Evolutionary conservation across 2,888 invertebrate genomes (phyloP), one percentile per base, ranked within the genome.

Genomic region (Rhopalosiphum nymphaeae): DNA sequence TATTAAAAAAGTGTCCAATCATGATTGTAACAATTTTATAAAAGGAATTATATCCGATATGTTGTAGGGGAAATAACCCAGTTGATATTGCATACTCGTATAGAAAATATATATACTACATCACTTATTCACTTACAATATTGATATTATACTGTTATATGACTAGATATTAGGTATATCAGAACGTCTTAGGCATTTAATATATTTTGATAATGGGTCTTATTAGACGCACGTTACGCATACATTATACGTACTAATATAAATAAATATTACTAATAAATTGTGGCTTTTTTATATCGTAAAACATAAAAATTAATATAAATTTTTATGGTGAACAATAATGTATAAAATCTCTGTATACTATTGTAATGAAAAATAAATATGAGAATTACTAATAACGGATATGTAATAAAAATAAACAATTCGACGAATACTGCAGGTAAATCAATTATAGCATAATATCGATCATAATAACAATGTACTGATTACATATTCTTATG

Each of bases 1-100:
- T 94, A 91, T 93, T 93, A 93, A 85, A 90, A 94, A 94, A 94
- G 91, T 91, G 94, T 94, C 90, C 42, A 91, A 87, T 94, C 94
- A 94, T 57, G 94, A 91, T 94, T n/a, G n/a, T 53, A 67, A 90
- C 36, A 89, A 46, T 94, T 94, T 67, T 88, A 89, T 42, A 92
- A 92, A 56, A 56, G 78, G 29, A 89, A 36, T 53, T 67, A 67
- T 67, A 92, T 93, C 61, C 67, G 49, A 86, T 61, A 56, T 5
- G 36, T 7, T 26, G 2, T 89, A 86, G 87, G 61, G 92, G 86
- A 61, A 36, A 61, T 86, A 61, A 36, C 13, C 4, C 57, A 36
- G 57, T 61, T 78, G 78, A 42, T 78, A 36, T 78, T 36, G 9
- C 21, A 57, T 13, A 42, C 13, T 25, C n/a, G 42, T 7, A 42